Conservation (phyloP, 2,113 vertebrate species). For the Centropus bengalensis region DNA sequence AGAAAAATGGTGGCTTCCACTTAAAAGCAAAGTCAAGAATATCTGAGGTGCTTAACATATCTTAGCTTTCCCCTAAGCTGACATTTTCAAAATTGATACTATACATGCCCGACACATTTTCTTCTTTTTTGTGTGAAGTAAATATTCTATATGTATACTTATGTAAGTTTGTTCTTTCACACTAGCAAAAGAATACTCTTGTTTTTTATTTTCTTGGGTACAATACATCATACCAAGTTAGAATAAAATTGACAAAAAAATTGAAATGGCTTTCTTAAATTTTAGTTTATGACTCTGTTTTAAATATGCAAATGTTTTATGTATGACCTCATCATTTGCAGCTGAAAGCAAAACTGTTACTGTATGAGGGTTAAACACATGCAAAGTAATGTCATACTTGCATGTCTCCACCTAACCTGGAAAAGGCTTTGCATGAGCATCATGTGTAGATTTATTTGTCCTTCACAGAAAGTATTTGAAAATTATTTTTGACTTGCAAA, state of each 20-base stretch:
- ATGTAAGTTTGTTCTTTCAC: not conserved
- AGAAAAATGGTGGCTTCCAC: not conserved
- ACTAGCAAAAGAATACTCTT: not conserved
- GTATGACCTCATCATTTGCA: not conserved
- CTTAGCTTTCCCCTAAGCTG: not conserved
- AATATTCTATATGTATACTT: not conserved
- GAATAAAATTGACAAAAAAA: not conserved
- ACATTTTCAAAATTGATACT: not conserved
- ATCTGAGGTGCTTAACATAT: not conserved
- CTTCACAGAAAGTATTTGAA: not conserved
- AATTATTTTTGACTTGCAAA: not conserved
- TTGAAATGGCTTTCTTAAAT: not conserved
- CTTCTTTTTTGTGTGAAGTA: not conserved
- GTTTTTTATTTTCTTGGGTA: not conserved
- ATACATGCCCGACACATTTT: not conserved
- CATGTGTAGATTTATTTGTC: not conserved
- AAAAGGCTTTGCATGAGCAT: not conserved
- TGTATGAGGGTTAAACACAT: accelerated
- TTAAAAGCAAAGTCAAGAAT: not conserved
- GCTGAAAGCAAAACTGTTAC: not conserved
- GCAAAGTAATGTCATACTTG: not conserved
- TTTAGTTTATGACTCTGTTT: not conserved
- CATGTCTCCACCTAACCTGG: not conserved
- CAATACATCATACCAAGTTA: not conserved
- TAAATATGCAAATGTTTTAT: not conserved